Evolutionary conservation across 2,113 vertebrate genomes (phyloP), one percentile per base, ranked within the genome.

Genomic region (Balaenoptera acutorostrata): DNA sequence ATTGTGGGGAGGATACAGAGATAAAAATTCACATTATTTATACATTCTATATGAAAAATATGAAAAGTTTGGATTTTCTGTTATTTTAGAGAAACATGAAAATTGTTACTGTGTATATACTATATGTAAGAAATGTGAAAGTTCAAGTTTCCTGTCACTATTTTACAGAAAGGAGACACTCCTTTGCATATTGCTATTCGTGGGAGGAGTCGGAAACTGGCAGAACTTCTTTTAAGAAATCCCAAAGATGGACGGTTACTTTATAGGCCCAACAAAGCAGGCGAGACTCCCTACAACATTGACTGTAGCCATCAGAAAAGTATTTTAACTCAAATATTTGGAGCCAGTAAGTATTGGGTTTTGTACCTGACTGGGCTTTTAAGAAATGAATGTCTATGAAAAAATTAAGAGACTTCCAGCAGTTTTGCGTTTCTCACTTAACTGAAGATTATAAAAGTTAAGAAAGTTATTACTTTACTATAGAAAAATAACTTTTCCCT

Each of bases 281-380:
- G 99, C 85, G 99, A 99, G 98, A 99, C 99, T 0, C 99, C 99
- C 0, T 99, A 99, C 98, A 99, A 99, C 98, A 99, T 99, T 12
- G 99, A 99, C 98, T 99, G 99, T 95, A 99, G 99, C 96, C 99
- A 99, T 96, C 99, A 99, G 98, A 99, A 99, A 98, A 99, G 99
- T 98, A 99, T 99, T 98, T 99, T 99, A 97, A 99, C 99, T 0
- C 99, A 99, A 96, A 99, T 99, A 98, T 99, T 99, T 98, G 99
- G 99, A 98, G 99, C 99, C 97, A 99, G 99, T 99, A 98, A 98
- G 99, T 98, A 88, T 17, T 71, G 64, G 59, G 46, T 25, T 90
- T 77, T 89, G 10, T 88, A 46, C 27, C 21, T 80, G 33, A 36
- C 55, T 5, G 3, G 88, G 15, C n/a, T 94, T 64, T 87, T 57